These are phyloP conservation scores for Caenorhabditis latens DNA, from an alignment of 1,140 invertebrate species.

Conservation along the genomic window DNA sequence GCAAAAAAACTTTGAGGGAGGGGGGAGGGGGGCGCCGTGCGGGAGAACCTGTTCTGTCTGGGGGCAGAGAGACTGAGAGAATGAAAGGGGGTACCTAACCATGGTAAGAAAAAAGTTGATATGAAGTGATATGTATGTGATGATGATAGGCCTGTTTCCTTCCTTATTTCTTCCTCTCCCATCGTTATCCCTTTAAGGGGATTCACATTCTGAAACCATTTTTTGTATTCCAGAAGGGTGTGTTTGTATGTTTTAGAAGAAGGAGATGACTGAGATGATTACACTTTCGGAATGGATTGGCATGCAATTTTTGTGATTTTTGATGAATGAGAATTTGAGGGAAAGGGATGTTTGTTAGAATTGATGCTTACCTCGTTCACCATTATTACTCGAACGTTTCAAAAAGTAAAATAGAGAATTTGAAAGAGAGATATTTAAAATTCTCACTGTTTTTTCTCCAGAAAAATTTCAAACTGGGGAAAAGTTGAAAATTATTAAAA, in stretches of 20 bases:
- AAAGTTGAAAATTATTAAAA: not conserved
- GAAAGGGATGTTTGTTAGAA: not conserved
- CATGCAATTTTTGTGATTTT: slow-evolving; percentile 23
- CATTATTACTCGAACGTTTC: no score
- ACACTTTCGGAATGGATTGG: not conserved
- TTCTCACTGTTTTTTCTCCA: no score
- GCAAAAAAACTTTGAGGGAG: not conserved
- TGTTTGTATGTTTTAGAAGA: not conserved
- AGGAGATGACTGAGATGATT: not conserved
- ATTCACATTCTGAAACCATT: not conserved
- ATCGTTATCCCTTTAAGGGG: not conserved
- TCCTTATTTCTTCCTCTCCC: not conserved
- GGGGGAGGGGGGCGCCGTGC: not conserved
- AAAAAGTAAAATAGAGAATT: no score
- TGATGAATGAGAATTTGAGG: not conserved
- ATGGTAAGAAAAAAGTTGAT: slow-evolving; percentile 29
- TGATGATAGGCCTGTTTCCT: slow-evolving; percentile 34
- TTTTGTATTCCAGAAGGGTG: not conserved
- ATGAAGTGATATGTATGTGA: slow-evolving; percentile 49
- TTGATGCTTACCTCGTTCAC: not conserved
- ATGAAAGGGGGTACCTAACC: not conserved
- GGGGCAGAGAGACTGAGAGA: not conserved
- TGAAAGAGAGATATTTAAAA: no score
- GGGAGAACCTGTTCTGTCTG: not conserved
- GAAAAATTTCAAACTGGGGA: no score